These are phyloP conservation scores for Hemiscyllium ocellatum DNA, from an alignment of 2,113 vertebrate genomes.

Conservation along the genomic window DNA sequence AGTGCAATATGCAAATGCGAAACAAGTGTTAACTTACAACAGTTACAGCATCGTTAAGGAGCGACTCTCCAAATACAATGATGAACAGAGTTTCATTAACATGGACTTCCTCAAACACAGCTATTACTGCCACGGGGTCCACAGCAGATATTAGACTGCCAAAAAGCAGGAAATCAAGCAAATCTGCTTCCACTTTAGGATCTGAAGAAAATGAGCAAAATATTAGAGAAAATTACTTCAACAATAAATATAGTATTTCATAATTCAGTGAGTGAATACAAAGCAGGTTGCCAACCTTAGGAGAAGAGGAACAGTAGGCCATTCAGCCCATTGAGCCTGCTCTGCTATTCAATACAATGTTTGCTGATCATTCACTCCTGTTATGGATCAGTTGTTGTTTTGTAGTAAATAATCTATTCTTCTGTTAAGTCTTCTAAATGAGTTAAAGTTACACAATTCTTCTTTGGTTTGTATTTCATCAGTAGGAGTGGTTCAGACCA, in stretches of 20 bases:
- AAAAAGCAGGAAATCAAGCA: conserved; percentile 92
- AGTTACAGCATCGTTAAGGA: conserved; percentile 92
- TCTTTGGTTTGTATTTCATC: no score
- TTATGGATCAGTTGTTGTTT: no score
- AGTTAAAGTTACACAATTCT: no score
- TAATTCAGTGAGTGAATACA: background rate
- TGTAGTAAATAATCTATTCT: no score
- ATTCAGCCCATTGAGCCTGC: no score
- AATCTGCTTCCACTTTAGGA: conserved; percentile 67
- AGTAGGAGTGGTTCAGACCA: no score
- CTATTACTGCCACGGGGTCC: conserved; percentile 86
- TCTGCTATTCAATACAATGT: no score
- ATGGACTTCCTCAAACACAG: conserved; percentile 92
- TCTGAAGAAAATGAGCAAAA: conserved; percentile 50
- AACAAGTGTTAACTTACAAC: conserved; percentile 68
- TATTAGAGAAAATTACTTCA: background rate
- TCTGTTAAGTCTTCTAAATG: no score
- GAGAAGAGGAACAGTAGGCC: no score
- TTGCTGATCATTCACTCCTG: no score
- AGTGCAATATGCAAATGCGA: background rate
- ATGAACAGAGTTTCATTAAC: conserved; percentile 93
- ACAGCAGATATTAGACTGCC: conserved; percentile 90
- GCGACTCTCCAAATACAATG: conserved; percentile 92
- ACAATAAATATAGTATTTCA: background rate
- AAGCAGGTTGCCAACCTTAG: background rate